Evolutionary conservation across 2,113 vertebrate genomes (phyloP), one percentile per base, ranked within the genome.

Genomic region (Sylvietta virens): DNA sequence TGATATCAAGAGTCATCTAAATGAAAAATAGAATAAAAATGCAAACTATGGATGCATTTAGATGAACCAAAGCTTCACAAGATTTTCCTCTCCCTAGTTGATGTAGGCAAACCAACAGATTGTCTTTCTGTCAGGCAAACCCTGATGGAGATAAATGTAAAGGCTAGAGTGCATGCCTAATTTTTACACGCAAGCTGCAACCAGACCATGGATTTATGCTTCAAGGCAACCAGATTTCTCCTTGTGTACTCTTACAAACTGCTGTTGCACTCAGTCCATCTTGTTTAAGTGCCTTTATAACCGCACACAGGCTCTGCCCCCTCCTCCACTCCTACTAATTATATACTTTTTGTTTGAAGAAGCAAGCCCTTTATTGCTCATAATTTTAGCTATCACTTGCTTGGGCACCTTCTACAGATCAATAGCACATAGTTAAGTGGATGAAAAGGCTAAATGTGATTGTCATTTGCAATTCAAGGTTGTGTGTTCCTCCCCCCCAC

Each of bases 391-490:
- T 95, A 97, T 97, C 96, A 95, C 85, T 97, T 96, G 95, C 97
- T 92, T 90, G 93, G 95, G 95, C 82, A 97, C 94, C 96, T 97
- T 95, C 96, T 97, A 31, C 81, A 54, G 95, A 98, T 97, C 97
- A 98, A 98, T 95, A 97, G 97, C 91, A 91, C 73, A 31, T 50
- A 95, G 95, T 98, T 97, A 97, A 97, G 97, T 94, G 96, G 95
- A 97, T 98, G 95, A 97, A 97, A 97, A 97, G 97, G 95, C 96
- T 97, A 97, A 97, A 97, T 96, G 96, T 97, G 97, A 96, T 91
- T 95, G 93, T 85, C 97, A 87, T 97, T 97, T 97, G 95, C 92
- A 97, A 97, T 97, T 96, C 96, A 97, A 95, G 95, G 90, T 85
- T 96, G 95, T 1, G 3, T 76, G 91, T 2, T 19, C 20, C 37